These are phyloP conservation scores for Scrobipalpa costella DNA, from an alignment of 2,888 invertebrate species.

Conservation along the genomic window DNA sequence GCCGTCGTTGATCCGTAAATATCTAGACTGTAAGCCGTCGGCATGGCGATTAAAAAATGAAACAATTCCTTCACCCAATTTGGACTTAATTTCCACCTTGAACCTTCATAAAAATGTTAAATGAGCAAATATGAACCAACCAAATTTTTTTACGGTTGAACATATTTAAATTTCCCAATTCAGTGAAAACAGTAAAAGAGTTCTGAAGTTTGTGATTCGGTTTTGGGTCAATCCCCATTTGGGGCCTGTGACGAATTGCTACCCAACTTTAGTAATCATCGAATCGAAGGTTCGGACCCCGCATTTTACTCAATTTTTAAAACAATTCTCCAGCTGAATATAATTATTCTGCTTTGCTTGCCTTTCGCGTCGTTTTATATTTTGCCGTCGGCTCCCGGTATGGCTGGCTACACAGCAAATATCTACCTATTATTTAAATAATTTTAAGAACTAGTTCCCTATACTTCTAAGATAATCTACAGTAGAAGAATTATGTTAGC, in stretches of 20 bases:
- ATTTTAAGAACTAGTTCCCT: no score
- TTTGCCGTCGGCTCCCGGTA: no score
- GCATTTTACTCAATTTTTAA: neutral
- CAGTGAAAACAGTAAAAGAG: conserved; percentile 1
- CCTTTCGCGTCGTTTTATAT: no score
- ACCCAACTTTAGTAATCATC: conserved; percentile 7
- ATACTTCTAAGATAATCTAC: no score
- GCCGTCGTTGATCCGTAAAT: conserved; percentile 1
- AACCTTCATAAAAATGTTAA: neutral
- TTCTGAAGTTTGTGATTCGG: conserved; percentile 6
- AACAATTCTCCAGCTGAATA: neutral
- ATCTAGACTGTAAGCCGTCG: conserved; percentile 4
- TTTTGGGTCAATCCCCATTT: conserved; percentile 8
- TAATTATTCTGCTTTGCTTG: neutral
- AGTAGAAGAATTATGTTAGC: no score
- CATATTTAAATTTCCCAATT: neutral
- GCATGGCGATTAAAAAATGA: neutral
- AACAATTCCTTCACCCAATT: neutral
- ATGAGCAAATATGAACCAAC: neutral
- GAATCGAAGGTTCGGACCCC: neutral
- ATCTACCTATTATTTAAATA: no score
- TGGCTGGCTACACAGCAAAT: no score
- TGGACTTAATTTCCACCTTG: neutral
- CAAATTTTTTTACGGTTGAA: conserved; percentile 1
- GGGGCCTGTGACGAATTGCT: conserved; percentile 2